These are phyloP conservation scores for Cyprinodon variegatus DNA, from an alignment of 2,113 vertebrate species.

Conservation along the genomic window DNA sequence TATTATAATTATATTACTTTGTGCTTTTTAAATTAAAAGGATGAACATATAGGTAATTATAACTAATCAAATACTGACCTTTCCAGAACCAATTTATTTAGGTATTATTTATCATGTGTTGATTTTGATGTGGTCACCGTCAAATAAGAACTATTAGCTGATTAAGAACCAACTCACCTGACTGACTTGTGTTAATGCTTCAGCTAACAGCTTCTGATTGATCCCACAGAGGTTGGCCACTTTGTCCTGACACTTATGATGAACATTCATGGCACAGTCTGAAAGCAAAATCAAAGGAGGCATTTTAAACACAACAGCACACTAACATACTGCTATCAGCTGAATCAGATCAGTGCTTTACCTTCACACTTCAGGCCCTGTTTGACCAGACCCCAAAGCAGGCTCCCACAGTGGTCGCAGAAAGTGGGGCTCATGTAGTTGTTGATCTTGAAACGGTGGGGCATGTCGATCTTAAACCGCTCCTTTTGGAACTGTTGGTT, in stretches of 20 bases:
- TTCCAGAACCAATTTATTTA: not conserved
- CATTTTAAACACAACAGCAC: not conserved
- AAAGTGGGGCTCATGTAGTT: conserved; percentile 99
- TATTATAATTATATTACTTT: no score
- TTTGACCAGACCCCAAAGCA: conserved; percentile 97
- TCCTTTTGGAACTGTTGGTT: conserved; percentile 95
- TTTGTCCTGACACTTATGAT: conserved; percentile 97
- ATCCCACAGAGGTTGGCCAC: conserved; percentile 98
- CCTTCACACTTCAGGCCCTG: conserved; percentile 99
- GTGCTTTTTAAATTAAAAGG: no score
- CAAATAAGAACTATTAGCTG: not conserved
- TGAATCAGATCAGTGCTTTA: conserved; percentile 64
- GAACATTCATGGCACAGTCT: conserved; percentile 97
- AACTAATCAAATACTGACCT: not conserved
- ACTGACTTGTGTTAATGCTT: conserved; percentile 95
- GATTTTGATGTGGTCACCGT: not conserved
- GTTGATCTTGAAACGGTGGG: conserved; percentile 92
- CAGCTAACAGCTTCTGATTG: conserved; percentile 97
- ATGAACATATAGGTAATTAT: not conserved
- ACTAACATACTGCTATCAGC: not conserved
- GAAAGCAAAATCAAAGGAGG: conserved; percentile 16
- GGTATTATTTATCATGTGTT: not conserved
- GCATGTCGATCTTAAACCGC: conserved; percentile 99
- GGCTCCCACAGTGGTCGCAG: conserved; percentile 97
- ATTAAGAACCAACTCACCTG: conserved; percentile 79